Evolutionary conservation across 2,113 vertebrate species (phyloP).

Genomic region (Myrmecophaga tridactyla): DNA sequence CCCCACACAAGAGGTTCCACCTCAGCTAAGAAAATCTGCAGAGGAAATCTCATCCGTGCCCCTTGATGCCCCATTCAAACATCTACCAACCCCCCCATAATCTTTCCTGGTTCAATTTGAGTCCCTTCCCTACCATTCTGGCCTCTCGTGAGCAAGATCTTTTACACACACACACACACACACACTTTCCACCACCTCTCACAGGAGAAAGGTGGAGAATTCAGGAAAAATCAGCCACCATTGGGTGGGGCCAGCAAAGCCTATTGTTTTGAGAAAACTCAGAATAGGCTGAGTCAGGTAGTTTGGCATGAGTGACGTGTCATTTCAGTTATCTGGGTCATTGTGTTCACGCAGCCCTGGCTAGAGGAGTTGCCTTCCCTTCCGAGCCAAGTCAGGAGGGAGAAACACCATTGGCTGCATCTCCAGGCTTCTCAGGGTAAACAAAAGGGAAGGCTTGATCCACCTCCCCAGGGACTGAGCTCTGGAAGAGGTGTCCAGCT

Average conservation of each 20-base stretch:
- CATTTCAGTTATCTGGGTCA: slow-evolving; percentile 52
- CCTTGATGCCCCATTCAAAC: not conserved
- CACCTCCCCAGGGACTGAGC: not conserved
- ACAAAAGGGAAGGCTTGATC: not conserved
- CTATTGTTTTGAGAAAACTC: not conserved
- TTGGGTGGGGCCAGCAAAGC: accelerated
- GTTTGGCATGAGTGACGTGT: not conserved
- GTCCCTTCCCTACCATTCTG: not conserved
- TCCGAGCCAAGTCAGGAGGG: slow-evolving; percentile 9
- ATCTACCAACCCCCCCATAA: not conserved
- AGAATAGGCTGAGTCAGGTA: not conserved
- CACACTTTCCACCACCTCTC: not conserved
- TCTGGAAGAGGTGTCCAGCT: not conserved
- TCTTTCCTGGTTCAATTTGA: not conserved
- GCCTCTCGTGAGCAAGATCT: not conserved
- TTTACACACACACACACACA: not conserved
- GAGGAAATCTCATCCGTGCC: not conserved
- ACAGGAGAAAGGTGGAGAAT: not conserved
- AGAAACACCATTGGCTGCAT: not conserved
- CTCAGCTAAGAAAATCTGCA: not conserved
- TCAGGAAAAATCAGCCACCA: not conserved
- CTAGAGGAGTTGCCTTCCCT: not conserved
- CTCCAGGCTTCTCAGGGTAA: not conserved
- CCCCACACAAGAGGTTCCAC: accelerated
- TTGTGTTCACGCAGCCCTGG: not conserved